phyloP scores from a whole-genome alignment of 2,797 vertebrate species.

The Neoniphon sammara region DNA sequence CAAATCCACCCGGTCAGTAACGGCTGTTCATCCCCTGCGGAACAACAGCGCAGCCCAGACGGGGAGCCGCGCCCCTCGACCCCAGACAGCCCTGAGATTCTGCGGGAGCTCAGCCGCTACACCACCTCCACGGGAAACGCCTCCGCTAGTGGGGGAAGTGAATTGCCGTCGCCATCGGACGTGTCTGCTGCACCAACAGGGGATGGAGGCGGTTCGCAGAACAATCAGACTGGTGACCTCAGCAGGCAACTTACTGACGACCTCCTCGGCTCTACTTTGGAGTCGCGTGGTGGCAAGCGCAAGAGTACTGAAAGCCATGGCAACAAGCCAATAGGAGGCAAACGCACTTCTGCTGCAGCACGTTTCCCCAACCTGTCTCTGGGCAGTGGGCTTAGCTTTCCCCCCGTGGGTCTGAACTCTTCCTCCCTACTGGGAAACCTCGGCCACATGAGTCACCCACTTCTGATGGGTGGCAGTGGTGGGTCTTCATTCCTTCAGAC shows the following conservation, averaged over 20 bases:
- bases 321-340: conserved; percentile 82
- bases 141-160: conserved; percentile 63
- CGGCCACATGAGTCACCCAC: conserved; percentile 89
- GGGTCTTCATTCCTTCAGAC: conserved; percentile 92
- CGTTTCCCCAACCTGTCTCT: conserved; percentile 85
- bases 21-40: conserved; percentile 88
- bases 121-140: conserved; percentile 83
- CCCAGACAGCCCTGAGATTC: conserved; percentile 91
- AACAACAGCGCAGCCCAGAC: conserved; percentile 83
- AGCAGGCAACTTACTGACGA: conserved; percentile 74
- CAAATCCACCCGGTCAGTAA: conserved; percentile 85
- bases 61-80: conserved; percentile 85
- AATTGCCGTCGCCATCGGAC: conserved; percentile 49
- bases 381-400: conserved; percentile 87
- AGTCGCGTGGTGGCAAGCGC: conserved; percentile 89
- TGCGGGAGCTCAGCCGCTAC: conserved; percentile 92
- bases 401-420: conserved; percentile 89
- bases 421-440: conserved; percentile 86
- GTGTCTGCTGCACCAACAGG: conserved; percentile 51
- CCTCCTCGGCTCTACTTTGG: conserved; percentile 80
- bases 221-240: conserved; percentile 64
- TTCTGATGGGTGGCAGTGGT: conserved; percentile 88
- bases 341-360: conserved; percentile 83
- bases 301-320: conserved; percentile 85
- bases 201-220: conserved; percentile 65